Conservation (phyloP, 30 jellyfish, hydroid and myxozoan genomes). For the Hydractinia echinata region DNA sequence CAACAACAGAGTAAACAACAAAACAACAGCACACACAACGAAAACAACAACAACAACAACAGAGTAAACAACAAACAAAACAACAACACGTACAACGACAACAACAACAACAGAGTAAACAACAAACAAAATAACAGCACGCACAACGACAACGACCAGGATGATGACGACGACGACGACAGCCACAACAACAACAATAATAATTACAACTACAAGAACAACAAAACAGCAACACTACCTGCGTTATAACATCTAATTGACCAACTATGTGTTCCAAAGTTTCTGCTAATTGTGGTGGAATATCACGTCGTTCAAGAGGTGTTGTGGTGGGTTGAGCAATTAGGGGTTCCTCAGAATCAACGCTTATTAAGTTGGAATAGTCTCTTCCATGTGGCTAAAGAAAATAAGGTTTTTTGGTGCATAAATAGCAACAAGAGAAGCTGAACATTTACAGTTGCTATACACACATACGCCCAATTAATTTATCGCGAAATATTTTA, state of each 20-base stretch:
- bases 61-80: no score
- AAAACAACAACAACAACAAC: no score
- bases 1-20: no score
- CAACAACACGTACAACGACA: no score
- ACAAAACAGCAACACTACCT: slow-evolving; percentile 38
- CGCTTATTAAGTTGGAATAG: slow-evolving; percentile 67
- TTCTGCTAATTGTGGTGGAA: slow-evolving; percentile 96
- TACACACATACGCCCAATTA: no score
- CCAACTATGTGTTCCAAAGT: slow-evolving; percentile 97
- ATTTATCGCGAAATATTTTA: no score
- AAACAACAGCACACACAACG: no score
- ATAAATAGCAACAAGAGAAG: no score
- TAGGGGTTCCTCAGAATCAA: slow-evolving; percentile 46
- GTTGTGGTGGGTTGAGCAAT: slow-evolving; percentile 78
- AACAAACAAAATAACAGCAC: no score
- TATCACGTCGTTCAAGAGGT: slow-evolving; percentile 88
- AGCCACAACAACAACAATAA: neutral
- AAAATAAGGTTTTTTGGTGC: neutral
- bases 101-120: no score
- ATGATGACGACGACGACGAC: neutral
- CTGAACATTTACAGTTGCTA: no score
- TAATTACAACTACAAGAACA: neutral
- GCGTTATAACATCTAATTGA: slow-evolving; percentile 96
- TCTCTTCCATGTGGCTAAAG: slow-evolving; percentile 93
- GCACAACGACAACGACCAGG: neutral